Base-by-base conservation (phyloP, 2,113 vertebrate species). In the Syngnathus typhle region DNA sequence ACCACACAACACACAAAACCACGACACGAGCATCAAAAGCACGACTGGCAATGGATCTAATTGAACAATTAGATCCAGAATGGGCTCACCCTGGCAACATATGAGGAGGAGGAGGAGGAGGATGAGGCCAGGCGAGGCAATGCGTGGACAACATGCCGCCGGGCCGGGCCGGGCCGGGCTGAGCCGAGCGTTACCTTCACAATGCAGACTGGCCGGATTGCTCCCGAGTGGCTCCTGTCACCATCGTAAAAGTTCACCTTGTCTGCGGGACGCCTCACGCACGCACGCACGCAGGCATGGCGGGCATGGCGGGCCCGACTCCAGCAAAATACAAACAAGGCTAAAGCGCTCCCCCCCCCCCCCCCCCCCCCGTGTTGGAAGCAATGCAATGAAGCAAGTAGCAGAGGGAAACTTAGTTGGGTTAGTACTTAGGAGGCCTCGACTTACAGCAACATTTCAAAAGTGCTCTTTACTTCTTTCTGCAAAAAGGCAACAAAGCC, bases 391-490 rank as follows among this genome's bases (percentile, higher is more conserved):
- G 41, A 9, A 51, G 5, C 7, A 51, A 19, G 1, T 21, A 7
- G 49, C 8, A 3, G 7, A 7, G 8, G 9, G 6, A 52, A n/a
- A 7, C 11, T 51, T 9, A 8, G 19, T 51, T 51, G 18, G n/a
- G 49, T 10, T 51, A 51, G 49, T 51, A 15, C 7, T 32, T 36
- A 58, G 32, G 36, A 4, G 5, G 49, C 13, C 19, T 60, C 37
- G 64, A 85, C 82, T 88, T 85, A 84, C 83, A 87, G 67, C 75
- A 61, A 69, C 84, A 69, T 80, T 67, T 83, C 70, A 83, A 76
- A 82, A 82, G 77, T 82, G 82, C 75, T 81, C 87, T 83, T 88
- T 85, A 87, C 80, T 85, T 85, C 87, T 85, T 49, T 80, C 87
- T 87, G 87, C 82, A 85, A 73, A 85, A 76, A 83, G 86, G 82